phyloP scores from a whole-genome alignment of 1,140 invertebrate genomes.

The Prorops nasuta region DNA sequence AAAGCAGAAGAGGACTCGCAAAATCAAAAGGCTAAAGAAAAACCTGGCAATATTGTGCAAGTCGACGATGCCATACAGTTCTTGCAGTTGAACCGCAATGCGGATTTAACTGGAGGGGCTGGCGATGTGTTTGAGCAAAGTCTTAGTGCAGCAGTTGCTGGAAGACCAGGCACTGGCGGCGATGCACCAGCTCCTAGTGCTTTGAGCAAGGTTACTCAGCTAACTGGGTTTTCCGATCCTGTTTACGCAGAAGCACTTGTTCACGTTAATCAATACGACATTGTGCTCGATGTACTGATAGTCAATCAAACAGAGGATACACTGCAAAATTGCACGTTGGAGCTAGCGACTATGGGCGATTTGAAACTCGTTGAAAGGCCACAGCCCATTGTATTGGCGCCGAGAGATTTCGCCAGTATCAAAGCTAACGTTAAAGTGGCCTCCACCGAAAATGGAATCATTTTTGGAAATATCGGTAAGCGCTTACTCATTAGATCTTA shows the following conservation, averaged over 20 bases:
- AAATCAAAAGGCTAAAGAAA: constrained; percentile 68
- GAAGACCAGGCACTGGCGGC: constrained; percentile 56
- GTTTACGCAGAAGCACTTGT: constrained; percentile 99
- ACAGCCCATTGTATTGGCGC: constrained; percentile 89
- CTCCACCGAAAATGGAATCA: constrained; percentile 98
- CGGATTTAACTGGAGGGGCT: constrained; percentile 69
- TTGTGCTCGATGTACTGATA: constrained; percentile 93
- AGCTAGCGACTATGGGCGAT: constrained; percentile 96
- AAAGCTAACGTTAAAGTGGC: constrained; percentile 95
- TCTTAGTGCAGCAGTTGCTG: constrained; percentile 85
- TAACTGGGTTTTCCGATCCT: constrained; percentile 99
- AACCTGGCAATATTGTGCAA: constrained; percentile 70
- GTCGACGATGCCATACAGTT: constrained; percentile 88
- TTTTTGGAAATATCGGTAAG: constrained; percentile 97
- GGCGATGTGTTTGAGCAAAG: constrained; percentile 96
- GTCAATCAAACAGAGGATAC: constrained; percentile 99
- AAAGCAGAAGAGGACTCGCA: constrained; percentile 74
- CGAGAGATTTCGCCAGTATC: constrained; percentile 96
- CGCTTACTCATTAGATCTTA: constrained; percentile 9
- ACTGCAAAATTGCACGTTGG: constrained; percentile 95
- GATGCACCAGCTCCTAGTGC: constrained; percentile 62
- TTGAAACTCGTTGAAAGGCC: constrained; percentile 97
- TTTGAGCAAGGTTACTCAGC: constrained; percentile 90
- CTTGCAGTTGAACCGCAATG: constrained; percentile 74
- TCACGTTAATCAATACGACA: constrained; percentile 98